A percentile compares a stretch with the other conserved stretches of the same genome.
Conservation (phyloP, 2,797 vertebrate genomes). For the Thripadectes ignobilis region DNA sequence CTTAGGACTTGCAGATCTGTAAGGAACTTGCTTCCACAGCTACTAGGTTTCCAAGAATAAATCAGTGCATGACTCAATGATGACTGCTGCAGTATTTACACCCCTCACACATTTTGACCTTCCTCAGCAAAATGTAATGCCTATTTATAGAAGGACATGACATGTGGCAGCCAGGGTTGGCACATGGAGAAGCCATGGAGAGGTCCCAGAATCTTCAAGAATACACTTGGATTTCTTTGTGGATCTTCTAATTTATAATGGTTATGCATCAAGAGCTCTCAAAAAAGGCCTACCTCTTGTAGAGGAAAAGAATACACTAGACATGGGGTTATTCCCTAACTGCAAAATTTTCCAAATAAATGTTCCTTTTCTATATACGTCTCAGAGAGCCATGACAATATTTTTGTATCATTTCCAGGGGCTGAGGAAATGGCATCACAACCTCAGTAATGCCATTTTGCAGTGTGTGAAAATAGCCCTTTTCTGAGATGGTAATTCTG, state of each 20-base stretch:
- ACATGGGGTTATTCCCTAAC: background rate
- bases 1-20: background rate
- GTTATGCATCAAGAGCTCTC: background rate
- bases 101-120: constrained; percentile 44
- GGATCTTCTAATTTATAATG: background rate
- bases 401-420: constrained; percentile 1
- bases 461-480: background rate
- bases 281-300: background rate
- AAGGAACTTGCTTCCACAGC: background rate
- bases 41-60: constrained; percentile 57
- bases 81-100: constrained; percentile 52
- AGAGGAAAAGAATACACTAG: background rate
- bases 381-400: background rate
- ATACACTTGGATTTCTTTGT: background rate
- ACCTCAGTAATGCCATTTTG: background rate
- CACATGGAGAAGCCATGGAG: background rate
- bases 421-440: background rate
- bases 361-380: background rate
- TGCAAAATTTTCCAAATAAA: background rate
- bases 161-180: background rate
- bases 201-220: background rate
- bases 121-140: constrained; percentile 48
- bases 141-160: constrained; percentile 43
- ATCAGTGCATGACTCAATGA: constrained; percentile 43
- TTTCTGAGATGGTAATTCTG: background rate